These are phyloP conservation scores for Pseudorhombus dupliciocellatus DNA, from an alignment of 2,113 vertebrate genomes.

Conservation along the genomic window DNA sequence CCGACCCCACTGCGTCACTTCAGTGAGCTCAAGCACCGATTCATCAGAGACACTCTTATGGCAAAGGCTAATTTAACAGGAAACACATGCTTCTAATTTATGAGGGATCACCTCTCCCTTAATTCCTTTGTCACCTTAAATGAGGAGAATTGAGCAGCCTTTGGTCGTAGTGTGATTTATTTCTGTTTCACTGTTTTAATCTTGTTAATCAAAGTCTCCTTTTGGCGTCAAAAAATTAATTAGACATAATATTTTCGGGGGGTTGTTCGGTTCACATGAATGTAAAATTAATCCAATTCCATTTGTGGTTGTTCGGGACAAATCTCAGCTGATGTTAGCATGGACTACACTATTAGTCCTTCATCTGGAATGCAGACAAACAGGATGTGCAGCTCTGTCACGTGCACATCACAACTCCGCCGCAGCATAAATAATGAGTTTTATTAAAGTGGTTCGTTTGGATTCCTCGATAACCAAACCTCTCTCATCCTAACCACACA, in stretches of 20 bases:
- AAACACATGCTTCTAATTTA: background rate
- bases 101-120: background rate
- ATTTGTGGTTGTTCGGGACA: background rate
- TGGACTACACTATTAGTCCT: too few relatives aligned
- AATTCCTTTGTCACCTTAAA: background rate
- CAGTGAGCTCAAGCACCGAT: slow-evolving; percentile 11
- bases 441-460: too few relatives aligned
- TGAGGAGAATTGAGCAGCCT: background rate
- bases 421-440: too few relatives aligned
- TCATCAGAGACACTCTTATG: slow-evolving; percentile 1
- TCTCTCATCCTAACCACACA: background rate
- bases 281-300: background rate
- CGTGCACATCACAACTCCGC: too few relatives aligned
- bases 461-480: too few relatives aligned
- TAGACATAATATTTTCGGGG: background rate
- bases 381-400: too few relatives aligned
- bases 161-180: background rate
- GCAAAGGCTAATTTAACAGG: background rate
- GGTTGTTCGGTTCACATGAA: background rate
- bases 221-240: too few relatives aligned
- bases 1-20: slow-evolving; percentile 41
- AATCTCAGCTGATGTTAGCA: background rate
- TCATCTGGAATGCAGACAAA: too few relatives aligned
- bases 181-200: background rate
- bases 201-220: background rate